Evolutionary conservation across 2,888 invertebrate species (phyloP).

Genomic region (Cheilosia variabilis): DNA sequence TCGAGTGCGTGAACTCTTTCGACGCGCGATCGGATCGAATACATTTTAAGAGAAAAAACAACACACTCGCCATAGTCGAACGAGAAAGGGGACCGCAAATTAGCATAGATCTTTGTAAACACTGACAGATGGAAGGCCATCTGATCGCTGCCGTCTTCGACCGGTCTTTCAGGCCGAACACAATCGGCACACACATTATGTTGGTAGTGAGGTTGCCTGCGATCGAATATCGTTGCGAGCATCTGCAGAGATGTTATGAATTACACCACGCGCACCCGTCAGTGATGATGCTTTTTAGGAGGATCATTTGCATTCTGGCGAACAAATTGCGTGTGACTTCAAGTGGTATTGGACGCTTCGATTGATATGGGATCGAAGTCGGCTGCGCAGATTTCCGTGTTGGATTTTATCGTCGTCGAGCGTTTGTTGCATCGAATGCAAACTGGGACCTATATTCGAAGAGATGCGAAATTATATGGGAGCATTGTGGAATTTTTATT

Average conservation of each 20-base stretch:
- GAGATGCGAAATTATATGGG: not conserved
- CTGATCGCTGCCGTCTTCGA: conserved; percentile 35
- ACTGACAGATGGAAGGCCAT: conserved; percentile 67
- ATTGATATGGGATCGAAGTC: conserved; percentile 12
- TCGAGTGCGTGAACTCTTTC: conserved; percentile 71
- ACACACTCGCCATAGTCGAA: conserved; percentile 20
- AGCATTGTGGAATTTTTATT: not conserved
- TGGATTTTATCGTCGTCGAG: not conserved
- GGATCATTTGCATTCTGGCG: conserved; percentile 17
- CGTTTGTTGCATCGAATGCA: not conserved
- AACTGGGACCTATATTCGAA: not conserved
- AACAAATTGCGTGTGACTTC: conserved; percentile 11
- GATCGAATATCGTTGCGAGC: conserved; percentile 1
- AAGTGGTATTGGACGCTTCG: not conserved
- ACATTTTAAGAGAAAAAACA: conserved; percentile 53
- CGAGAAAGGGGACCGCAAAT: conserved; percentile 63
- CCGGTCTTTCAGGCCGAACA: conserved; percentile 20
- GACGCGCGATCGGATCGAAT: conserved; percentile 46
- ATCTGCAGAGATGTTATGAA: conserved; percentile 10
- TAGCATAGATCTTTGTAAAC: conserved; percentile 70
- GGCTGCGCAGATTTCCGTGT: conserved; percentile 11
- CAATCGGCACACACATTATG: not conserved
- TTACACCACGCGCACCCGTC: conserved; percentile 23
- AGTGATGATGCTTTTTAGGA: conserved; percentile 13
- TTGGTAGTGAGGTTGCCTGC: not conserved